Conservation (phyloP, 1,140 invertebrate species). For the Heliconius hermathena region DNA sequence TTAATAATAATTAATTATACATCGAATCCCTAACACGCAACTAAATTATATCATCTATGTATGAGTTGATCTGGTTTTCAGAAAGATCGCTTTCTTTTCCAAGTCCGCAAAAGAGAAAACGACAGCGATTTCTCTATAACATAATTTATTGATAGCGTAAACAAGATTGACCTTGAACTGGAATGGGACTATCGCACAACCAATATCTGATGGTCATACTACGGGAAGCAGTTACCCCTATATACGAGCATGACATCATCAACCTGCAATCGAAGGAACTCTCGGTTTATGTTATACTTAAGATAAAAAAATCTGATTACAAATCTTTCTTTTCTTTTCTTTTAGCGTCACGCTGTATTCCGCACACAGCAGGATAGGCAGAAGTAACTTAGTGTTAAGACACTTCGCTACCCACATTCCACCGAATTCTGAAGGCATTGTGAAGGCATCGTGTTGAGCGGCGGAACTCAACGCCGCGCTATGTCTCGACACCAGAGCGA, state of each 20-base stretch:
- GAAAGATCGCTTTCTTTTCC: not conserved
- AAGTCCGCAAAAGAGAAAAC: not conserved
- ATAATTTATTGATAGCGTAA: not conserved
- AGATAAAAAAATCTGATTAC: not conserved
- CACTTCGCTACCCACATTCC: too few relatives aligned
- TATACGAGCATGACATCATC: conserved; percentile 40
- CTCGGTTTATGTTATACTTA: conserved; percentile 13
- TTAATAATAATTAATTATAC: too few relatives aligned
- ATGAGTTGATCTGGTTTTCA: not conserved
- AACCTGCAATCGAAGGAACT: conserved; percentile 15
- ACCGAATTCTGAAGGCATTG: too few relatives aligned
- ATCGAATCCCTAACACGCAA: too few relatives aligned
- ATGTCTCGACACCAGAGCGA: too few relatives aligned
- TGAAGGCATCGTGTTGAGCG: too few relatives aligned
- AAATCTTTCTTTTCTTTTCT: not conserved
- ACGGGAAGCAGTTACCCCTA: conserved; percentile 42
- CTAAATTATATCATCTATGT: too few relatives aligned
- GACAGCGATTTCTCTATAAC: not conserved
- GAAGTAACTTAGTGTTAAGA: too few relatives aligned
- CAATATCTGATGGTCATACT: conserved; percentile 18
- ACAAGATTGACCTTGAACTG: conserved; percentile 13
- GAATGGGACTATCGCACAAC: not conserved
- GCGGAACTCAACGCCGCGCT: too few relatives aligned
- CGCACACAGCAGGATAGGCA: too few relatives aligned
- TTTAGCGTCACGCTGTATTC: too few relatives aligned